phyloP scores from a whole-genome alignment of 2,888 invertebrate species.

The Cyrtodaria siliqua region DNA sequence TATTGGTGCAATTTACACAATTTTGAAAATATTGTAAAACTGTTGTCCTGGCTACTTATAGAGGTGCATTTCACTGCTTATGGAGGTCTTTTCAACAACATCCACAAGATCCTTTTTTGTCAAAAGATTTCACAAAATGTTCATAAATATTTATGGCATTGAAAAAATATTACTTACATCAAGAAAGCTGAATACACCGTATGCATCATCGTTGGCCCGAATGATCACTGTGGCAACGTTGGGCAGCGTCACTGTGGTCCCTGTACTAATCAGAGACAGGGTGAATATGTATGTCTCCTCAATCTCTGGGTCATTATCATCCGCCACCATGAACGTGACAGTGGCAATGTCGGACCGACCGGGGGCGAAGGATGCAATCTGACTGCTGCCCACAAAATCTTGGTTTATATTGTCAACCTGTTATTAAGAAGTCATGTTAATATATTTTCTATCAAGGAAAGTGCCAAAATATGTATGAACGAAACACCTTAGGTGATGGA shows the following conservation, averaged over 20 bases:
- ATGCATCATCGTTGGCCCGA: conserved; percentile 83
- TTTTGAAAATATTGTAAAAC: too few species aligned
- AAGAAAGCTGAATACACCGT: conserved; percentile 81
- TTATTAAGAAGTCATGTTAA: too few species aligned
- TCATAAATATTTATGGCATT: too few species aligned
- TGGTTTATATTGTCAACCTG: conserved; percentile 71
- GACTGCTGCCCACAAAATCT: conserved; percentile 82
- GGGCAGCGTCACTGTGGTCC: conserved; percentile 64
- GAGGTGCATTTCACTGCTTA: too few species aligned
- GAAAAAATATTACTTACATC: conserved; percentile 70
- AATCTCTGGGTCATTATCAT: conserved; percentile 81
- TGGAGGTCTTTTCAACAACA: too few species aligned
- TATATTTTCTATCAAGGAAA: too few species aligned
- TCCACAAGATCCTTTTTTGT: too few species aligned
- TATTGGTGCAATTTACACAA: too few species aligned
- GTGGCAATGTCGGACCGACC: conserved; percentile 57
- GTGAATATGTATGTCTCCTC: conserved; percentile 78
- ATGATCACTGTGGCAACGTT: conserved; percentile 75
- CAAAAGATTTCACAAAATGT: too few species aligned
- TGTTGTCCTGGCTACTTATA: too few species aligned
- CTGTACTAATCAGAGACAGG: conserved; percentile 60
- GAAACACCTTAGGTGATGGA: too few species aligned
- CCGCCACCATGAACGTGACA: conserved; percentile 79
- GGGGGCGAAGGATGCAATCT: conserved; percentile 77
- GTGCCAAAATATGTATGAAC: too few species aligned